Evolutionary conservation across 1,140 invertebrate species (phyloP).

Genomic region (Diabrotica virgifera): DNA sequence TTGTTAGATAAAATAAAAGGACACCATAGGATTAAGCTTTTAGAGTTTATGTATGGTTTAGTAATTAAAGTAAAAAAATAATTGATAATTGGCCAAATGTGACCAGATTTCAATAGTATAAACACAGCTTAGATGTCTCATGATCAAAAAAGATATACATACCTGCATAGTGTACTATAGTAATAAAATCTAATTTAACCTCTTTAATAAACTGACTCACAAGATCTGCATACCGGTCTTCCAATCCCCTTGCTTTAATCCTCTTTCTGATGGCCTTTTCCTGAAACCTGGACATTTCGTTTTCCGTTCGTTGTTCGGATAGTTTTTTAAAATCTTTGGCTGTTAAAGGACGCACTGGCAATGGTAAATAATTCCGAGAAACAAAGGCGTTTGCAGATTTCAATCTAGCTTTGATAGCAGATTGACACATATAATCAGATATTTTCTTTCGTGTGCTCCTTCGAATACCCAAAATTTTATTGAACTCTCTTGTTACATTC

Average conservation of each 20-base stretch:
- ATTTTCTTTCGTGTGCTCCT: slow-evolving; percentile 18
- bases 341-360: slow-evolving; percentile 3
- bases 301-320: slow-evolving; percentile 26
- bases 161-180: slow-evolving; percentile 29
- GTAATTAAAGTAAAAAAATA: too few species aligned
- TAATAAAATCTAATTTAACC: slow-evolving; percentile 26
- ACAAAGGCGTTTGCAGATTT: slow-evolving; percentile 1
- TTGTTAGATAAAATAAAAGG: too few species aligned
- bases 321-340: slow-evolving; percentile 24
- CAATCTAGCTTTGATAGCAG: slow-evolving; percentile 26
- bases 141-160: too few species aligned
- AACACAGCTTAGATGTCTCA: too few species aligned
- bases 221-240: slow-evolving; percentile 25
- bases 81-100: too few species aligned
- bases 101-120: too few species aligned
- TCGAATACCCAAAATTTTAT: slow-evolving; percentile 19
- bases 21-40: too few species aligned
- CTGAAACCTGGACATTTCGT: slow-evolving; percentile 33
- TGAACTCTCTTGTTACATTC: slow-evolving; percentile 24
- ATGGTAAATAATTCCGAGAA: background rate
- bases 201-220: slow-evolving; percentile 32
- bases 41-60: too few species aligned
- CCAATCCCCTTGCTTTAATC: slow-evolving; percentile 26
- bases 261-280: slow-evolving; percentile 30
- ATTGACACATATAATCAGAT: slow-evolving; percentile 28